Evolutionary conservation across 2,113 vertebrate genomes (phyloP).

Genomic region (Chloebia gouldiae): DNA sequence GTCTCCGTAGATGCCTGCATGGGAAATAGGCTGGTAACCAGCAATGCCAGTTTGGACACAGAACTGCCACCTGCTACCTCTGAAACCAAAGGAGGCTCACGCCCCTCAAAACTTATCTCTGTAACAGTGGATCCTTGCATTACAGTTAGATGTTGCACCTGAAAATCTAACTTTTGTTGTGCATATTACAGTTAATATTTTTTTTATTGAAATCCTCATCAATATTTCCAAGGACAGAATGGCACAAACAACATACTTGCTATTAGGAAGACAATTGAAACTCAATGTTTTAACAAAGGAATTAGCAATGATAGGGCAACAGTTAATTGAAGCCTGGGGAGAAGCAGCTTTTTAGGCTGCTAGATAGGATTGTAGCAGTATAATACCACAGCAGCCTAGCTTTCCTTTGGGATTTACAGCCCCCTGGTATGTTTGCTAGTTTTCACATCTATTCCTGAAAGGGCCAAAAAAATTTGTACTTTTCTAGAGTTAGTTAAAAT

Average conservation of each 20-base stretch:
- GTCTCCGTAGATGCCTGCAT: conserved; percentile 78
- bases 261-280: conserved; percentile 72
- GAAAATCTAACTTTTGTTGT: conserved; percentile 75
- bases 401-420: conserved; percentile 70
- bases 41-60: conserved; percentile 74
- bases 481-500: neutral
- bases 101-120: conserved; percentile 91
- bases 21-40: conserved; percentile 77
- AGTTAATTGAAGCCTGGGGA: conserved; percentile 55
- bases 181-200: conserved; percentile 69
- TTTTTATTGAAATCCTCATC: conserved; percentile 23
- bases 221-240: conserved; percentile 66
- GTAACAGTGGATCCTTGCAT: conserved; percentile 92
- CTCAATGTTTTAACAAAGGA: conserved; percentile 66
- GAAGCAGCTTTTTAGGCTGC: conserved; percentile 63
- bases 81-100: conserved; percentile 81
- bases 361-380: conserved; percentile 42
- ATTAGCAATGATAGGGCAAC: conserved; percentile 48
- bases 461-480: neutral
- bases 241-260: conserved; percentile 71
- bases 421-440: neutral
- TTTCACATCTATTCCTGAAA: neutral
- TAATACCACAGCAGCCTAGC: conserved; percentile 57
- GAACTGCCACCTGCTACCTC: conserved; percentile 78
- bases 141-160: conserved; percentile 89